These are phyloP conservation scores for Pollenia griseotomentosa DNA, from an alignment of 2,888 invertebrate genomes.

Conservation along the genomic window DNA sequence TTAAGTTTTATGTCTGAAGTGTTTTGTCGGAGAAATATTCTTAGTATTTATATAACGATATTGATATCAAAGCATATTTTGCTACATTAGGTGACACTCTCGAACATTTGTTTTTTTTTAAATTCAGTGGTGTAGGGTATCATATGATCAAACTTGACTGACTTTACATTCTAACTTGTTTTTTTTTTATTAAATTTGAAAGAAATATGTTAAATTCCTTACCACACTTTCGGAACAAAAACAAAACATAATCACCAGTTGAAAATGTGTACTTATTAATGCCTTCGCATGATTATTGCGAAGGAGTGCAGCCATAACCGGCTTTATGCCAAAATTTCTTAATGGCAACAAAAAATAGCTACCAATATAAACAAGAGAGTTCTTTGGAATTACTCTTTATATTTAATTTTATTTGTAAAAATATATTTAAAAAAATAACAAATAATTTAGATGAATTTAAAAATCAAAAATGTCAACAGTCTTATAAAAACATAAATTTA, in stretches of 20 bases:
- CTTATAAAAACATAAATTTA: slow-evolving; percentile 41
- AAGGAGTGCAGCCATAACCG: background rate
- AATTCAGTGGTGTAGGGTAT: no score
- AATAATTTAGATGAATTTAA: slow-evolving; percentile 16
- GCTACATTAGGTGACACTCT: no score
- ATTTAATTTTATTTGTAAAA: background rate
- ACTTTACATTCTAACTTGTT: no score
- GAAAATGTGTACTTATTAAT: background rate
- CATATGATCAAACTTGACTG: no score
- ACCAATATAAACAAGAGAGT: background rate
- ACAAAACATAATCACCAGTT: slow-evolving; percentile 29
- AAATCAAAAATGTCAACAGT: slow-evolving; percentile 30
- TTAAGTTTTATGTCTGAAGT: background rate
- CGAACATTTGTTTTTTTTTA: no score
- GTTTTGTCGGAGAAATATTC: background rate
- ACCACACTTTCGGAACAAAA: slow-evolving; percentile 41
- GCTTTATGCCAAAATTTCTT: slow-evolving; percentile 32
- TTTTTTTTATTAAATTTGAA: slow-evolving; percentile 30
- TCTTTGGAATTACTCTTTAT: background rate
- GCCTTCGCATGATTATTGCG: background rate
- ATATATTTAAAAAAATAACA: background rate
- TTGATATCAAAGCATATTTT: no score
- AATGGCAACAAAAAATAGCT: slow-evolving; percentile 32
- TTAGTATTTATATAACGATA: no score
- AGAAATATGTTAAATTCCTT: slow-evolving; percentile 57